Evolutionary conservation across 2,113 vertebrate species (phyloP).

Genomic region (Trichechus manatus): DNA sequence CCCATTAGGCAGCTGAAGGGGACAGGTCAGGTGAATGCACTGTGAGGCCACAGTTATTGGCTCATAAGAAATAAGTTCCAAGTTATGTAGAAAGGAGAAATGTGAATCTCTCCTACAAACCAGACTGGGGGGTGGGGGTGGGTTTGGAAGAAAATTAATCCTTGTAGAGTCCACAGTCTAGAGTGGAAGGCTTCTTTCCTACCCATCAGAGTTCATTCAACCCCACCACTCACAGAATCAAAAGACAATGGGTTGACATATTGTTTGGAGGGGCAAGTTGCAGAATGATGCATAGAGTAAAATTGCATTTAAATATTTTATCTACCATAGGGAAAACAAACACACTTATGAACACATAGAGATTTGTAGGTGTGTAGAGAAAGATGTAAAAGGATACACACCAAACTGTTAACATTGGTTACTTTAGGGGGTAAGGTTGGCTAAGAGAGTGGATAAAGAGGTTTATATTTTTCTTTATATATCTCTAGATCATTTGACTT

Average conservation of each 20-base stretch:
- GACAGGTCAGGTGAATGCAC: conserved; percentile 20
- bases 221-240: background rate
- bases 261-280: conserved; percentile 12
- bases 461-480: conserved; percentile 16
- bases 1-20: conserved; percentile 9
- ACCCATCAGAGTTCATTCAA: conserved; percentile 9
- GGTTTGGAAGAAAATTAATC: conserved; percentile 5
- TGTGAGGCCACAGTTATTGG: background rate
- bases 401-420: conserved; percentile 14
- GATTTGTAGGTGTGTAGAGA: background rate
- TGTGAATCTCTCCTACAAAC: conserved; percentile 7
- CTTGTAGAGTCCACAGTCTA: conserved; percentile 5
- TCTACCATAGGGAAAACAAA: background rate
- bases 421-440: background rate
- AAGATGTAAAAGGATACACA: background rate
- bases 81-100: conserved; percentile 6
- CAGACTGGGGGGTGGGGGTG: background rate
- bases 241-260: conserved; percentile 25
- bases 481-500: background rate
- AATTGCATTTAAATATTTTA: conserved; percentile 28
- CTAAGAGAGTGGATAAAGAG: background rate
- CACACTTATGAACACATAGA: background rate
- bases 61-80: conserved; percentile 48
- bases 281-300: background rate
- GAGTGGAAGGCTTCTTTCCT: background rate